A percentile compares a stretch with the other conserved stretches of the same genome.
These are phyloP conservation scores for Rhodophaea formosa DNA, from an alignment of 2,888 invertebrate genomes.

Conservation along the genomic window DNA sequence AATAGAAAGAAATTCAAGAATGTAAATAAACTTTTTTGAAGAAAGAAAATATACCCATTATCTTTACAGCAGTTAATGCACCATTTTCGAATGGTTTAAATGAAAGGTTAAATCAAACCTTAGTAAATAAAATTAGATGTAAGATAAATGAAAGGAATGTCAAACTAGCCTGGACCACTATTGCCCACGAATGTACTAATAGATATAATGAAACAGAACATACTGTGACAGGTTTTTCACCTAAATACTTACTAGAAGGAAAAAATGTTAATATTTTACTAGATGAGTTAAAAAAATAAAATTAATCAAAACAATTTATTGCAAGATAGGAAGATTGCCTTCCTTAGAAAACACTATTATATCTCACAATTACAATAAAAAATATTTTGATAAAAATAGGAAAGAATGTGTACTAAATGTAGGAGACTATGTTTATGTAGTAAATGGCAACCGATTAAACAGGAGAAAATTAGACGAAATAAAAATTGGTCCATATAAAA, in stretches of 20 bases:
- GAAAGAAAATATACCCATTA: neutral
- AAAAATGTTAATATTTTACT: constrained; percentile 27
- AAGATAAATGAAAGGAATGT: too few relatives aligned
- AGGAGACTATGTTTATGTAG: too few relatives aligned
- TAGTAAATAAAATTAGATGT: too few relatives aligned
- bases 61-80: neutral
- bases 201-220: constrained; percentile 20
- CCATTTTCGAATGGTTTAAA: too few relatives aligned
- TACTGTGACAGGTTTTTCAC: constrained; percentile 25
- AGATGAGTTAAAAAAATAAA: constrained; percentile 22
- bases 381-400: too few relatives aligned
- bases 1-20: too few relatives aligned
- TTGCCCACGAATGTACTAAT: neutral
- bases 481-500: too few relatives aligned
- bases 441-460: too few relatives aligned
- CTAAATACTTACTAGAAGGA: constrained; percentile 35
- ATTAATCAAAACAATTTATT: constrained; percentile 21
- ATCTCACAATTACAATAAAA: constrained; percentile 31
- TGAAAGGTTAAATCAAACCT: too few relatives aligned
- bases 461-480: too few relatives aligned
- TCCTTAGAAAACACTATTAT: constrained; percentile 30
- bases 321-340: constrained; percentile 30
- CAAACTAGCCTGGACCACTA: too few relatives aligned
- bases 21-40: neutral
- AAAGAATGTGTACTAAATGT: too few relatives aligned